Evolutionary conservation across 2,888 invertebrate genomes (phyloP).

Genomic region (Drosophila pegasa): DNA sequence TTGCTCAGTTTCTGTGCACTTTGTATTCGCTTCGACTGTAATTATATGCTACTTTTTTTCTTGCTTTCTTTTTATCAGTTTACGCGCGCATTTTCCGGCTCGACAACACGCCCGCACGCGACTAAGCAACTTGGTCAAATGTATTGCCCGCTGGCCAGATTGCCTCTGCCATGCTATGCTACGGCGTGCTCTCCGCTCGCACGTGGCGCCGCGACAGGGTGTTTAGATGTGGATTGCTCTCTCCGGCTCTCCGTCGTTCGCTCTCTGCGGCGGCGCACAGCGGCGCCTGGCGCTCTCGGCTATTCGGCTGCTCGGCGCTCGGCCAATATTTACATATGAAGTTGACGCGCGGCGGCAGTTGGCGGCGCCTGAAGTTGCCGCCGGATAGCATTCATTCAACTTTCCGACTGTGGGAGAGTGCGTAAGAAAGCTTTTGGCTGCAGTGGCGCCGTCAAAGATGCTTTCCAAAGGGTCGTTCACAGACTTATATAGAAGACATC

Average conservation of each 20-base stretch:
- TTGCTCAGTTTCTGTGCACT: slow-evolving; percentile 31
- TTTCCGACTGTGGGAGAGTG: slow-evolving; percentile 51
- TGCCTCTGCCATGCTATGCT: slow-evolving; percentile 40
- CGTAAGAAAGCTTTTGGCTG: slow-evolving; percentile 46
- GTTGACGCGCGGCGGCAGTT: slow-evolving; percentile 61
- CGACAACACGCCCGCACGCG: slow-evolving; percentile 82
- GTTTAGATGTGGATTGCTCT: slow-evolving; percentile 9
- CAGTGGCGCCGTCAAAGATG: slow-evolving; percentile 25
- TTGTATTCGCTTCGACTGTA: slow-evolving; percentile 13
- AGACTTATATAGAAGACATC: no score
- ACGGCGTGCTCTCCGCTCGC: slow-evolving; percentile 32
- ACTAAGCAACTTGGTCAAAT: slow-evolving; percentile 83
- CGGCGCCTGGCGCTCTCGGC: background rate
- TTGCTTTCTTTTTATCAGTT: slow-evolving; percentile 50
- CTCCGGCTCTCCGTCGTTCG: slow-evolving; percentile 9
- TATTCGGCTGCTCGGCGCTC: slow-evolving; percentile 18
- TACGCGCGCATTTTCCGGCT: slow-evolving; percentile 76
- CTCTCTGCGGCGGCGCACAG: slow-evolving; percentile 40
- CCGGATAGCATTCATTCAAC: slow-evolving; percentile 66
- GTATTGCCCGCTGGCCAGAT: slow-evolving; percentile 78
- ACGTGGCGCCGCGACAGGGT: slow-evolving; percentile 42
- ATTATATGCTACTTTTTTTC: slow-evolving; percentile 19
- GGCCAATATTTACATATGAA: slow-evolving; percentile 77
- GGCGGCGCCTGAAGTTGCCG: slow-evolving; percentile 49
- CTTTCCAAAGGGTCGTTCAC: slow-evolving; percentile 3